Base-by-base conservation (phyloP, 2,888 invertebrate species). In the Teleiodes luculella region DNA sequence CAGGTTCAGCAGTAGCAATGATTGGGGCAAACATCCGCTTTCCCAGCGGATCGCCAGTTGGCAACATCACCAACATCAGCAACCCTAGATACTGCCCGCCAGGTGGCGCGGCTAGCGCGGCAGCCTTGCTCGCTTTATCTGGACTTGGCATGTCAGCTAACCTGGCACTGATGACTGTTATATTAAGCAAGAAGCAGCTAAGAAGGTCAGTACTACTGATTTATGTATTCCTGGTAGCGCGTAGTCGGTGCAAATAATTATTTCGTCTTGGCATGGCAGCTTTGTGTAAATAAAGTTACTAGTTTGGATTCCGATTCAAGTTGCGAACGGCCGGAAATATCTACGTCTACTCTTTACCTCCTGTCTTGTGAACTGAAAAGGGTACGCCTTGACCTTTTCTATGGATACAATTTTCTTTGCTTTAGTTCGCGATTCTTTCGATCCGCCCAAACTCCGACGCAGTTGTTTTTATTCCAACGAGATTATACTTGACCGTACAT, bases 61-160 rank as follows among this genome's bases (percentile, higher is more conserved):
- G 94, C 70, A 92, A 92, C 67, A 92, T 92, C 16, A 90, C 92
- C 54, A 92, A 94, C 70, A 90, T 93, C 53, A 94, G 93, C 66
- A 93, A 93, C 79, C 92, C 93, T 58, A 92, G 94, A 80, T 93
- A 94, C 73, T 95, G 95, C 74, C 95, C 95, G 69, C 95, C 95
- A 35, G 95, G 95, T 10, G 95, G 95, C 55, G 93, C 94, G 18
- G 94, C 95, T 1, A 95, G 95, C 77, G 95, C 95, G 2, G 93
- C 94, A 1, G 92, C 95, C 14, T 92, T 95, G 64, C 92, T 95
- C 67, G 93, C 94, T 48, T 91, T 96, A 8, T 95, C 94, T 3
- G 92, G 94, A 3, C 90, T 96, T 59, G 96, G 96, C 55, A 95
- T 96, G 91, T 93, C 93, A 0, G 95, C 96, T 30, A 96, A 96